Conservation (phyloP, 2,797 vertebrate species). For the Melanotaenia pygmaea region DNA sequence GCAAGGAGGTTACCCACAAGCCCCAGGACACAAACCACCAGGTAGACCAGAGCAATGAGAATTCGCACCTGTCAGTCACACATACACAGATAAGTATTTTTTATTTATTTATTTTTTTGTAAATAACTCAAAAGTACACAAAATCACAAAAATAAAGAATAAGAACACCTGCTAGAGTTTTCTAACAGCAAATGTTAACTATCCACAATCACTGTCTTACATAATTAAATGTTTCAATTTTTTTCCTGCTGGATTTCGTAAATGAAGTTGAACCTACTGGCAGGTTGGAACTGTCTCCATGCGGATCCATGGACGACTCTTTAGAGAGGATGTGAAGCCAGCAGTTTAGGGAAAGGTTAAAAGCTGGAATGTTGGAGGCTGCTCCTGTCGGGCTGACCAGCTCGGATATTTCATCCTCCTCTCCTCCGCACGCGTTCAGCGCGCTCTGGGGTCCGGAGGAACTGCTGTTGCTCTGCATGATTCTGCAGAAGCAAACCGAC, state of each 20-base stretch:
- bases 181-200: background rate
- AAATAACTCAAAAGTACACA: background rate
- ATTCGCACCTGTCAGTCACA: constrained; percentile 74
- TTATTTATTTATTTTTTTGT: no score
- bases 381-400: constrained; percentile 59
- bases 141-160: background rate
- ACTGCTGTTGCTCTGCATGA: constrained; percentile 79
- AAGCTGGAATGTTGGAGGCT: constrained; percentile 42
- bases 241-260: no score
- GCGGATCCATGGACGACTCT: constrained; percentile 76
- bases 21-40: constrained; percentile 83
- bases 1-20: constrained; percentile 85
- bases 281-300: constrained; percentile 78
- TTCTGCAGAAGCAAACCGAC: constrained; percentile 2
- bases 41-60: constrained; percentile 81
- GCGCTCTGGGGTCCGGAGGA: constrained; percentile 33
- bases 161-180: background rate
- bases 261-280: constrained; percentile 55
- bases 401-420: constrained; percentile 69
- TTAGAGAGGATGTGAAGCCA: constrained; percentile 83
- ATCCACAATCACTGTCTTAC: background rate
- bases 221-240: no score
- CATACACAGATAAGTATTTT: background rate
- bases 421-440: constrained; percentile 66
- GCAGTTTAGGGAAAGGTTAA: constrained; percentile 81